Base-by-base conservation (phyloP, 2,113 vertebrate genomes). In the Amblyopsis rosae region DNA sequence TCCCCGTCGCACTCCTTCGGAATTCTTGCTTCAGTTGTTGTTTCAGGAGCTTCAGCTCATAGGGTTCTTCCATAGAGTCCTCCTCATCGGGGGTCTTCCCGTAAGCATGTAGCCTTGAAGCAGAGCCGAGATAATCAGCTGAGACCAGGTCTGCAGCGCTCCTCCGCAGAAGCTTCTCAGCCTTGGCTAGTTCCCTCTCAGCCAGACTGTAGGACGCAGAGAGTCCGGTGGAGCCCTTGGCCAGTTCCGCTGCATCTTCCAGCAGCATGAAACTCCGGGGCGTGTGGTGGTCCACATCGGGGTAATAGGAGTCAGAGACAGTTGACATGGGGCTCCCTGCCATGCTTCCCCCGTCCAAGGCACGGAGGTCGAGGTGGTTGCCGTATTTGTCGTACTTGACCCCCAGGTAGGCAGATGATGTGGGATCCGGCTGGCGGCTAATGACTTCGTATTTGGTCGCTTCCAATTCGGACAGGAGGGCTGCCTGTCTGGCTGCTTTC, bases 11-110 rank as follows among this genome's bases (percentile, higher is more conserved):
- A 65, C 97, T 97, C 84, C 98, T 94, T 59, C 96, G 95, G 85
- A 99, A 99, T 83, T 99, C 98, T 79, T 99, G 98, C 73, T 99
- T 99, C 70, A 99, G 95, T 86, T 99, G 98, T 59, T 99, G 97
- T 82, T 99, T 99, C 26, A 99, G 88, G 60, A 99, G 94, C 78
- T 98, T 99, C 54, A 99, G 87, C 82, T 99, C 98, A 69, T 98
- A 99, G 15, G 98, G 97, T 33, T 99, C 98, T 73, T 99, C 97
- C 97, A 99, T 99, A 6, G 96, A 85, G 59, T 99, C 97, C 64
- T 99, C 98, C 62, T 99, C 97, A 41, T 99, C 98, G 19, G 98
- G 96, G 6, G 94, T 91, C 88, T 98, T 99, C 75, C 95, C 95
- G 72, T 94, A 99, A 4, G 94, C 92, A 68, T 98, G 96, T 56